A percentile compares a stretch with the other conserved stretches of the same genome.
These are phyloP conservation scores for Hemibagrus wyckioides DNA, from an alignment of 2,113 vertebrate species.

Conservation along the genomic window DNA sequence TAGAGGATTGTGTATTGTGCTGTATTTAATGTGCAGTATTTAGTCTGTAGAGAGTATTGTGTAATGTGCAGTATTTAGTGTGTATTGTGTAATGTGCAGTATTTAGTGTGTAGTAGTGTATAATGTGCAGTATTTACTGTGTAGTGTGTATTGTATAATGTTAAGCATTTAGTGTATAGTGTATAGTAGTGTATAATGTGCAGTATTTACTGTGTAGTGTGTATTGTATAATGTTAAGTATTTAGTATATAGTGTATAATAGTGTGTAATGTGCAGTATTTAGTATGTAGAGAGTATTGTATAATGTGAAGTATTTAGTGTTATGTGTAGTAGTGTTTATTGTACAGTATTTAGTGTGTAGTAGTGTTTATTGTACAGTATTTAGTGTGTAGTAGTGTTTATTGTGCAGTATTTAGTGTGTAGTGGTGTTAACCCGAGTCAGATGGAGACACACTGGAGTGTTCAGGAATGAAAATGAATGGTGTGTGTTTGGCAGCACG, in stretches of 20 bases:
- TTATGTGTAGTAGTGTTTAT: background rate
- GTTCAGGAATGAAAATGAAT: constrained; percentile 44
- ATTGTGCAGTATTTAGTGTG: too few species aligned
- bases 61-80: too few species aligned
- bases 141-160: too few species aligned
- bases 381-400: background rate
- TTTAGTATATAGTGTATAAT: background rate
- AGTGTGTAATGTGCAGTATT: background rate
- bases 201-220: background rate
- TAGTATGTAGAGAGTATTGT: background rate
- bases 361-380: background rate
- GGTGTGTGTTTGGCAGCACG: constrained; percentile 43
- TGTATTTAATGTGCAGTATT: background rate
- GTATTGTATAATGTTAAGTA: background rate
- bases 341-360: background rate
- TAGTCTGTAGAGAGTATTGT: too few species aligned
- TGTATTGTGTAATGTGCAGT: background rate
- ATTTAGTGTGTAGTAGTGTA: background rate
- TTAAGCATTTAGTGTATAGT: too few species aligned
- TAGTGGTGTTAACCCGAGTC: background rate
- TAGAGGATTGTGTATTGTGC: background rate
- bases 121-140: too few species aligned
- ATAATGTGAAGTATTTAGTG: background rate
- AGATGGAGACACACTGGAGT: background rate
- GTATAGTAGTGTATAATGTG: background rate